Percentiles rank a stretch among this genome's conserved stretches.
Evolutionary conservation across 2,888 invertebrate species (phyloP).

Genomic region (Pterostichus madidus): DNA sequence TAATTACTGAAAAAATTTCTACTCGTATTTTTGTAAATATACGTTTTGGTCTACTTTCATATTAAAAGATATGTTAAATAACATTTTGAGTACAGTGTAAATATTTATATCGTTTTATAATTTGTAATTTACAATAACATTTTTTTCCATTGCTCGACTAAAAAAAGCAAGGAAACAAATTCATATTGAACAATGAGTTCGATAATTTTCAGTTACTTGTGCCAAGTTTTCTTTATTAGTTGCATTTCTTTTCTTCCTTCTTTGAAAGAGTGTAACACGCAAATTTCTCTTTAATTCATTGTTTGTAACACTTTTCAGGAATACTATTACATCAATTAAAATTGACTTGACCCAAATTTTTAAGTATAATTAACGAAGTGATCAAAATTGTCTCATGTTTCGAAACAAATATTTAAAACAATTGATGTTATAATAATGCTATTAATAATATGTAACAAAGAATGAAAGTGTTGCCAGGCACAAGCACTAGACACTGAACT

Average conservation of each 20-base stretch:
- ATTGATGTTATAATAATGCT: constrained; percentile 37
- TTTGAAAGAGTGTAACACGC: constrained; percentile 19
- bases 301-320: constrained; percentile 53
- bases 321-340: constrained; percentile 41
- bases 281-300: constrained; percentile 46
- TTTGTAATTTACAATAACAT: no score
- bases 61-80: no score
- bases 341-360: constrained; percentile 32
- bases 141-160: neutral
- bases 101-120: no score
- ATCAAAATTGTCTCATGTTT: constrained; percentile 26
- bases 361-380: constrained; percentile 26
- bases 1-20: no score
- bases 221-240: constrained; percentile 13
- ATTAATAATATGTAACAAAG: constrained; percentile 24
- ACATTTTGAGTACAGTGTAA: no score
- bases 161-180: neutral
- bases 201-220: constrained; percentile 12
- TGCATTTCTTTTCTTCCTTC: constrained; percentile 33
- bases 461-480: neutral
- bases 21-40: no score
- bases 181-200: constrained; percentile 10
- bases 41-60: no score
- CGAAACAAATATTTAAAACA: constrained; percentile 22
- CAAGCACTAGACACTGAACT: neutral